Base-by-base conservation (phyloP, 53 echinoderm and acorn worm genomes). In the Actinopyga echinites region DNA sequence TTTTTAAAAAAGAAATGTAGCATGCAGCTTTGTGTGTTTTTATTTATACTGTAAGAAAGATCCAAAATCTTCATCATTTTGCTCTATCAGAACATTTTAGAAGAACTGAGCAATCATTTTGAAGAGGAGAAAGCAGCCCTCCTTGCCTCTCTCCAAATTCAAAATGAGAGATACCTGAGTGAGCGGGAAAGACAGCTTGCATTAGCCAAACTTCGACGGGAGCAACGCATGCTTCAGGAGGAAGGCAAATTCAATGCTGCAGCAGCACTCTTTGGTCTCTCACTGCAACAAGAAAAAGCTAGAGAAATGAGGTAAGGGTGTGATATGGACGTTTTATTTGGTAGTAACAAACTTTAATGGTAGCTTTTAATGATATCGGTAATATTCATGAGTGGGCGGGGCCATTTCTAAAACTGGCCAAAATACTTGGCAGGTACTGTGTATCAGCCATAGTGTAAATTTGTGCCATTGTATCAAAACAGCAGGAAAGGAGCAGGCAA, bases 181-280 rank as follows among this genome's bases (percentile, higher is more conserved):
- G 99, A 97, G 75, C 86, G 86, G 52, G 94, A 97, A 74, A 79
- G 99, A 24, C 99, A 97, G 75, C 84, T 97, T 30, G 99, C 99
- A 36, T 79, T 97, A 56, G 92, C 99, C 54, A 94, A 87, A 85
- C 89, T 95, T 2, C 79, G 92, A 10, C 83, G 94, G n/a, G 97
- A 97, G 31, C 94, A 97, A 83, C 92, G 94, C 23, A 88, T 88
- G 73, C 86, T 95, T 52, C 88, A 90, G 54, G 82, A 90, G 45
- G 99, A 97, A 61, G 94, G 94, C 6, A 97, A 89, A 65, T 95
- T 97, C 79, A 91, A 90, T 26, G 90, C 94, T 22, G 99, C 99
- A 52, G 99, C 92, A 4, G 87, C 92, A 29, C 83, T 97, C 67
- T 97, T 97, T 83, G 87, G 94, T 53, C 87, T 97, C 59, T 94